phyloP scores from a whole-genome alignment of 2,113 vertebrate species.

The Leucopternis melanops region DNA sequence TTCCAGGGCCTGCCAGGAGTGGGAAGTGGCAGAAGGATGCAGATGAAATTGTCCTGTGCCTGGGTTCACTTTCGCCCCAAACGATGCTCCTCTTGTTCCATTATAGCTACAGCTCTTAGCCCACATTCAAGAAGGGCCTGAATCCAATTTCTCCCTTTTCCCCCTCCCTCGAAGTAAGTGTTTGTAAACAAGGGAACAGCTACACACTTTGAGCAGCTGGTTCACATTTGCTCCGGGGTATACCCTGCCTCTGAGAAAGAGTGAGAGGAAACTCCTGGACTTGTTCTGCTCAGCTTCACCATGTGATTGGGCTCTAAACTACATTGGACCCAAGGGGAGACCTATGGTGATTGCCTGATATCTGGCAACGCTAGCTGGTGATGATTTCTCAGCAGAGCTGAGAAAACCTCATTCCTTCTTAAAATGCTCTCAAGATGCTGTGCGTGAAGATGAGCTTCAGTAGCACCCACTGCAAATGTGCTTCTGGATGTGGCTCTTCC shows the following conservation, averaged over 20 bases:
- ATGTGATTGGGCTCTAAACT: not conserved
- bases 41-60: not conserved
- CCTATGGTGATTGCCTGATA: not conserved
- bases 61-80: not conserved
- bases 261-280: not conserved
- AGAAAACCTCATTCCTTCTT: constrained; percentile 17
- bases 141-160: not conserved
- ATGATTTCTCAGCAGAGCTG: constrained; percentile 11
- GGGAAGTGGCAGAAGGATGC: not conserved
- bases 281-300: not conserved
- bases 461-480: not conserved
- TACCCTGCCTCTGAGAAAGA: not conserved
- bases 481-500: not conserved
- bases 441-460: not conserved
- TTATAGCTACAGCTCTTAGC: not conserved
- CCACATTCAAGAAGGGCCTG: not conserved
- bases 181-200: not conserved
- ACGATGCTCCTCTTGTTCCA: not conserved
- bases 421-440: not conserved
- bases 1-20: not conserved
- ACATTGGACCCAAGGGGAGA: not conserved
- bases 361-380: not conserved
- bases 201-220: not conserved
- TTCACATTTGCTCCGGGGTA: not conserved
- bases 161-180: not conserved